Base-by-base conservation (phyloP, 2,113 vertebrate genomes). In the Jaculus jaculus region DNA sequence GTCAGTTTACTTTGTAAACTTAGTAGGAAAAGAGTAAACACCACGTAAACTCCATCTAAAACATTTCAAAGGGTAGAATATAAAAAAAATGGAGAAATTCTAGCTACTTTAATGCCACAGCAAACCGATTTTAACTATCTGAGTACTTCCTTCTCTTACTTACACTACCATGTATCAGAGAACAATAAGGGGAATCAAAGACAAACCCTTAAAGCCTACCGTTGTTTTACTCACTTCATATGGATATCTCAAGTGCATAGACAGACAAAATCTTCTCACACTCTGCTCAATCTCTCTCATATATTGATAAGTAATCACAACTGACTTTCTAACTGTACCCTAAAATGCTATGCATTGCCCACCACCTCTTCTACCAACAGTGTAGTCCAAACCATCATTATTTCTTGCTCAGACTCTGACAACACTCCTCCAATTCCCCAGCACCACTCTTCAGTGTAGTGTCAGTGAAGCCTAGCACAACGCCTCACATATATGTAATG, bases 1-100 rank as follows among this genome's bases (percentile, higher is more conserved):
- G 66, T 82, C 42, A 51, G 71, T 72, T 94, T 73, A 82, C 87
- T 95, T 83, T 32, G 20, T 85, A 92, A 84, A 87, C 21, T 80
- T 39, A 91, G 61, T 83, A 84, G 85, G 15, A 26, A 7, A 92
- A 18, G 18, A 28, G 24, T 18, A 61, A 91, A 84, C 32, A 79
- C 60, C 30, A 89, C 54, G 66, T 74, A 85, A 34, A 60, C 54
- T 73, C 54, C 60, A 90, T 58, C n/a, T 82, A 90, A 71, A 90
- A 5, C 80, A 72, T 71, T 87, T n/a, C 13, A 69, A 89, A 74
- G 47, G 21, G 13, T 80, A 60, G 66, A 63, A 65, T 34, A 60
- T 71, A 69, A 88, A 78, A 81, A 88, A 86, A 28, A n/a, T 47
- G 42, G n/a, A 34, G 71, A 54, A 92, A 54, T 16, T 51, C 13